Evolutionary conservation across 2,888 invertebrate species (phyloP).

Genomic region (Petrophora chlorosata): DNA sequence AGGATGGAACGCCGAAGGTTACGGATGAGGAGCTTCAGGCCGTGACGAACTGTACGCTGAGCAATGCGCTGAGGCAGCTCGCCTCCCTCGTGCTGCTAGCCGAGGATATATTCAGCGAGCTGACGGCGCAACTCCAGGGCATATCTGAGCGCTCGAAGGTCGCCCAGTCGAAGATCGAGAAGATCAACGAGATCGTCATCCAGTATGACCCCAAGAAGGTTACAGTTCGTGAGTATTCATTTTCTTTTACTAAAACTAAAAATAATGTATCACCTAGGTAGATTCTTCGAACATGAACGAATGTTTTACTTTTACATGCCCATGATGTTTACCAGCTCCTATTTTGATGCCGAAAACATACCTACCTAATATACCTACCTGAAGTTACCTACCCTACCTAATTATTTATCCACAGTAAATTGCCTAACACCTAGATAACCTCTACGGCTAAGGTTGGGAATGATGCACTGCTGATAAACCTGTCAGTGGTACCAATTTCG

Average conservation of each 20-base stretch:
- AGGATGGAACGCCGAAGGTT: constrained; percentile 83
- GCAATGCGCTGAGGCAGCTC: constrained; percentile 92
- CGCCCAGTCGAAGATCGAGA: constrained; percentile 87
- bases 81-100: constrained; percentile 92
- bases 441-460: too few species aligned
- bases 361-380: too few species aligned
- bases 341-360: too few species aligned
- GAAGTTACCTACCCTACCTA: too few species aligned
- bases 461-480: constrained; percentile 30
- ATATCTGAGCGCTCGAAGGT: constrained; percentile 89
- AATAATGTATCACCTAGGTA: too few species aligned
- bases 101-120: constrained; percentile 93
- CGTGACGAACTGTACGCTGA: constrained; percentile 93
- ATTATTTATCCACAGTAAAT: too few species aligned
- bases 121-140: constrained; percentile 89
- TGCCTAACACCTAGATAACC: too few species aligned
- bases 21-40: constrained; percentile 92
- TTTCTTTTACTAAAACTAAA: not conserved
- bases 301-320: too few species aligned
- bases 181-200: constrained; percentile 88
- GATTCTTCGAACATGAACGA: too few species aligned
- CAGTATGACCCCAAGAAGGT: constrained; percentile 94
- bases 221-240: constrained; percentile 94
- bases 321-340: too few species aligned
- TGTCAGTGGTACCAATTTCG: constrained; percentile 17